These are phyloP conservation scores for Naso thynnoides DNA, from an alignment of 2,797 vertebrate species.

Conservation along the genomic window DNA sequence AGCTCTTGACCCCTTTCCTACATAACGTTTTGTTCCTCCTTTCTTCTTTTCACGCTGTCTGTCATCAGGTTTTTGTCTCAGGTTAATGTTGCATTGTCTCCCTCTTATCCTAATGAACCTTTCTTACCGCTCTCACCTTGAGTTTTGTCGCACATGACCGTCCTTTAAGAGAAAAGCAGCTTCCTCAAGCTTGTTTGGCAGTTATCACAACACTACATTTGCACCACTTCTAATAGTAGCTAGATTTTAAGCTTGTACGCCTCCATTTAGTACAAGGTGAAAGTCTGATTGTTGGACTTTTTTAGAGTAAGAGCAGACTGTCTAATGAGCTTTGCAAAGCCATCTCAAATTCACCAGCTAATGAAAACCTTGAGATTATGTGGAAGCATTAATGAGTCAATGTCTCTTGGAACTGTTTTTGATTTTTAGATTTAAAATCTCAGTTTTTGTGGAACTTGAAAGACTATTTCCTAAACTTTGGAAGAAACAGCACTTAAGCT, in stretches of 20 bases:
- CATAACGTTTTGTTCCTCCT: too few relatives aligned
- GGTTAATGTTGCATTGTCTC: slow-evolving; percentile 1
- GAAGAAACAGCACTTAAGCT: neutral
- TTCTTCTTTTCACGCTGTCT: neutral
- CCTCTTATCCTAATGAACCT: slow-evolving; percentile 5
- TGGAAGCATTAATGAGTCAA: slow-evolving; percentile 6
- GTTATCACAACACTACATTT: neutral
- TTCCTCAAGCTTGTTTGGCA: neutral
- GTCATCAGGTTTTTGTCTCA: neutral
- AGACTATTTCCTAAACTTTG: neutral
- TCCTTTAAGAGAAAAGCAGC: slow-evolving; percentile 10
- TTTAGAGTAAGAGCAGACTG: neutral
- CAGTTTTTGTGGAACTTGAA: neutral
- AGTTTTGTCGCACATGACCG: neutral
- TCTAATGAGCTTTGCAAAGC: slow-evolving; percentile 23
- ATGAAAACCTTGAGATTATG: slow-evolving; percentile 10
- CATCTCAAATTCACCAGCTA: neutral
- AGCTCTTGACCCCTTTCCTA: neutral
- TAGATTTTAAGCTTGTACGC: slow-evolving; percentile 13
- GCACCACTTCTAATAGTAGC: neutral
- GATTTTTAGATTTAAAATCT: neutral
- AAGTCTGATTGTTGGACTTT: slow-evolving; percentile 25
- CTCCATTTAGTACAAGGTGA: neutral
- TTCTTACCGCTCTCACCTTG: slow-evolving; percentile 7
- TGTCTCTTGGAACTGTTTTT: slow-evolving; percentile 10